Base-by-base conservation (phyloP, 2,888 invertebrate species). In the Netelia fuscicornis region DNA sequence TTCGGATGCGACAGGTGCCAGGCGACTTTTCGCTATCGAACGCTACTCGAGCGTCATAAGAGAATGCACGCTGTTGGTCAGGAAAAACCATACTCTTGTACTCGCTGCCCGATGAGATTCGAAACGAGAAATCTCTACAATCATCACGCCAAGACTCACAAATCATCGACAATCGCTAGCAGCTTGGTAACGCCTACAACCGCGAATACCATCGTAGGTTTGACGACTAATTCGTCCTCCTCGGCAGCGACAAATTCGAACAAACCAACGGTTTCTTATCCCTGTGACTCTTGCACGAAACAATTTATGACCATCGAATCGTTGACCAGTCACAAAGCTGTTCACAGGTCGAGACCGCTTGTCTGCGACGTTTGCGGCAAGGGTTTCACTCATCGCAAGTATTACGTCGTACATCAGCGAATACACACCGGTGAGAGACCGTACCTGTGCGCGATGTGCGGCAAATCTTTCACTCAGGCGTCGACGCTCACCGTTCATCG, bases 371-470 rank as follows among this genome's bases (percentile, higher is more conserved):
- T 93, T 0, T 94, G 94, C 79, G 94, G 94, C 80, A 94, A 94
- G 72, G 93, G 93, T 20, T 94, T 94, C 84, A 93, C 93, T 0
- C 93, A 94, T 86, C 90, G 94, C 58, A 94, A 93, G 84, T 94
- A 94, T 82, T 93, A 94, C 81, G 93, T 93, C 23, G 93, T 94
- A 5, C 94, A 94, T 89, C 93, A 93, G 81, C 90, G 94, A 30
- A 92, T 94, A 56, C 94, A 94, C 86, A 94, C 94, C 0, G 94
- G 94, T 8, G 94, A 94, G 83, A 92, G 94, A 54, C 94, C 94
- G 0, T 94, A 94, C 85, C 89, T 93, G 5, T 94, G 94, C 86
- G 94, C 94, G 20, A 93, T 93, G 92, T 94, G 94, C 78, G 93
- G 93, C 54, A 94, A 94, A 83, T 93, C 93, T 2, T 94, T 94